Percentiles rank a stretch among this genome's conserved stretches.
Conservation (phyloP, 64 coral and sea anemone species). For the Acropora yongei region DNA sequence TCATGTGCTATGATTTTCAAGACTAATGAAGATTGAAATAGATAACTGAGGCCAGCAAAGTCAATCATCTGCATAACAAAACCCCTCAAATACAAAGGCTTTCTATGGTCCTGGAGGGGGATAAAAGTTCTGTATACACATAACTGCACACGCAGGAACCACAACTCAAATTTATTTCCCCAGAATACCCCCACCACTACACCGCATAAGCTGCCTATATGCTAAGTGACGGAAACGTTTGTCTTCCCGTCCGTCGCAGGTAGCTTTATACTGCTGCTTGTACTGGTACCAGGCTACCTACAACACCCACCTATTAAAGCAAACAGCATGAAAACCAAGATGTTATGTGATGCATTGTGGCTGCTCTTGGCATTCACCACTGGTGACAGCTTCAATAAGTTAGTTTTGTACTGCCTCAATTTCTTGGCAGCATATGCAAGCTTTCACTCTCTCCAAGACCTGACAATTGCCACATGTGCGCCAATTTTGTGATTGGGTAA, state of each 20-base stretch:
- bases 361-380: too few species aligned
- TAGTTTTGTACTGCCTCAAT: not conserved
- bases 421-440: not conserved
- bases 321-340: slow-evolving; percentile 10
- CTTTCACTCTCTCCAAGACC: not conserved
- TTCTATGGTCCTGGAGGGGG: slow-evolving; percentile 7
- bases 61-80: slow-evolving; percentile 26
- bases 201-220: slow-evolving; percentile 10
- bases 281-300: slow-evolving; percentile 10
- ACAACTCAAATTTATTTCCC: slow-evolving; percentile 30
- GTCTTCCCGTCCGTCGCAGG: not conserved
- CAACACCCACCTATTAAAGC: slow-evolving; percentile 8
- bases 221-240: slow-evolving; percentile 5
- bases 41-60: too few species aligned
- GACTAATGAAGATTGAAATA: too few species aligned
- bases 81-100: not conserved
- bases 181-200: slow-evolving; percentile 8
- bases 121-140: slow-evolving; percentile 10
- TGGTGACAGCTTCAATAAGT: not conserved
- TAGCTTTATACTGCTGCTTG: not conserved
- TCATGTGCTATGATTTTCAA: too few species aligned
- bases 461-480: slow-evolving; percentile 8
- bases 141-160: not conserved
- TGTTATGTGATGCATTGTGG: slow-evolving; percentile 2
- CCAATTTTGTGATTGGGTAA: not conserved